These are phyloP conservation scores for Tupiocoris notatus DNA, from an alignment of 2,888 invertebrate species.

Conservation along the genomic window DNA sequence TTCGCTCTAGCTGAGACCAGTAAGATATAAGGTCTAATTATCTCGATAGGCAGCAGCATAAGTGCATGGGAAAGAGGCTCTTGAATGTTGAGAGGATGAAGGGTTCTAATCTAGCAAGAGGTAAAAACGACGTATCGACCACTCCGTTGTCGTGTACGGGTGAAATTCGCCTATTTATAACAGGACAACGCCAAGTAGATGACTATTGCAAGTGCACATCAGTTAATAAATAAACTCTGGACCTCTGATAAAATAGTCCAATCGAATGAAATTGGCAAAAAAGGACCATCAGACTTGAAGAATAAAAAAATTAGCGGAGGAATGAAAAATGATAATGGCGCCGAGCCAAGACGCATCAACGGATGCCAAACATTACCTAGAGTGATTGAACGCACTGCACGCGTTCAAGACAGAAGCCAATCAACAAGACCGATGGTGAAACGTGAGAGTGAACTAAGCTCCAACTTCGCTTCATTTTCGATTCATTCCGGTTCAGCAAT, in stretches of 20 bases:
- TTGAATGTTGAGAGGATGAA: background rate
- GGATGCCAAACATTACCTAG: background rate
- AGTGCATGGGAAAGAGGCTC: background rate
- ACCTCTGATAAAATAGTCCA: too few species aligned
- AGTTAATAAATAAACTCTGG: too few species aligned
- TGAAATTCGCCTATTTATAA: too few species aligned
- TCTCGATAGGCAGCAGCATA: background rate
- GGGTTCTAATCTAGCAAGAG: too few species aligned
- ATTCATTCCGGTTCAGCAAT: constrained; percentile 25
- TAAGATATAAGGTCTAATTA: background rate
- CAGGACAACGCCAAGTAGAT: too few species aligned
- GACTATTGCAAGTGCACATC: too few species aligned
- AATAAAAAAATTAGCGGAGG: background rate
- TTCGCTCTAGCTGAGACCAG: background rate
- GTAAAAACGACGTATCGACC: too few species aligned
- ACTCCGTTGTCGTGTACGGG: too few species aligned
- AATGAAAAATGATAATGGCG: background rate
- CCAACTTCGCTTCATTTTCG: constrained; percentile 13
- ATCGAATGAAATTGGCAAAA: too few species aligned
- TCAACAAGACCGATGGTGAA: background rate
- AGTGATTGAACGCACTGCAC: background rate
- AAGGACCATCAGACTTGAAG: background rate
- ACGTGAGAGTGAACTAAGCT: background rate
- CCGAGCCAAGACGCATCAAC: background rate
- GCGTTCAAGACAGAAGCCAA: background rate